Evolutionary conservation across 2,797 vertebrate species (phyloP).

Genomic region (Acanthis flammea): DNA sequence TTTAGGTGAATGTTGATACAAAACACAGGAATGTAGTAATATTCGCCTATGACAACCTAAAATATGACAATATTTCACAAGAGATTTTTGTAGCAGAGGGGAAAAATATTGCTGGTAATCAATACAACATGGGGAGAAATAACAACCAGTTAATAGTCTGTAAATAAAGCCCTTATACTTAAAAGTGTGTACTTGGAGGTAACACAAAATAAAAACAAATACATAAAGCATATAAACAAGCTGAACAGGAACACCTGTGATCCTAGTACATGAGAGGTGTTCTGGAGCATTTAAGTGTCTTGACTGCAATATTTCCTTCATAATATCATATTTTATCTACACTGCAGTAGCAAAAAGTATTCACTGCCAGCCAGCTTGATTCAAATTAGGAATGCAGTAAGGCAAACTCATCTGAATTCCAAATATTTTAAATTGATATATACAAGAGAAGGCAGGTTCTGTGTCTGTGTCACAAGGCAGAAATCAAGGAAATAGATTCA

Average conservation of each 20-base stretch:
- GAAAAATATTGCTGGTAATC: neutral
- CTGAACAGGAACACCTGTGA: neutral
- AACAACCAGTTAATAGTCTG: neutral
- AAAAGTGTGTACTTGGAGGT: neutral
- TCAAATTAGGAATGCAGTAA: constrained; percentile 46
- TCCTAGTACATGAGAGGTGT: neutral
- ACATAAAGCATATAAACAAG: neutral
- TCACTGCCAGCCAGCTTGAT: neutral
- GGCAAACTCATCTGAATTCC: constrained; percentile 55
- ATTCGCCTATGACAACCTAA: neutral
- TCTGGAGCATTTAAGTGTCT: neutral
- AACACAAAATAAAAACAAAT: neutral
- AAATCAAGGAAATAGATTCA: constrained; percentile 7
- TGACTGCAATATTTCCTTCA: neutral
- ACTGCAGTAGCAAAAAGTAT: neutral
- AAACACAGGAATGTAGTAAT: neutral
- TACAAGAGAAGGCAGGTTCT: neutral
- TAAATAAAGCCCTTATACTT: neutral
- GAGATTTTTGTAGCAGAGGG: neutral
- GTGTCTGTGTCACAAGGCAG: neutral
- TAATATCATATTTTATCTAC: neutral
- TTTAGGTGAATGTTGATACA: neutral
- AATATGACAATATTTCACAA: neutral
- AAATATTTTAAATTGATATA: constrained; percentile 40
- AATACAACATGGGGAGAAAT: neutral